Evolutionary conservation across 2,888 invertebrate species (phyloP), one percentile per base, ranked within the genome.

Genomic region (Sarcophaga caerulescens): DNA sequence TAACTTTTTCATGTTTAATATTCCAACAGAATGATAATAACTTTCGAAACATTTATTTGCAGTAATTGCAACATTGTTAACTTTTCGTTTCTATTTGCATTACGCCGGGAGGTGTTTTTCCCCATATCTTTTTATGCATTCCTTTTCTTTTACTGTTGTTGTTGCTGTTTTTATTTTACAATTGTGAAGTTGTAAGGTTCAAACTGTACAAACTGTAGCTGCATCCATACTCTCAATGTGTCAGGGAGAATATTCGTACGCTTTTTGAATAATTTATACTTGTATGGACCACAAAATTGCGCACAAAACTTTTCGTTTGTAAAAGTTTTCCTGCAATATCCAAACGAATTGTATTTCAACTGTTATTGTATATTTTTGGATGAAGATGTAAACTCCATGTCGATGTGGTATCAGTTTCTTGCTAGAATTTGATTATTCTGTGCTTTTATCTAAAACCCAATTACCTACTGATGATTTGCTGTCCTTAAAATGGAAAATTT

Each of bases 21-120:
- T 63, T 71, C 23, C 44, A 79, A 63, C n/a, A 75, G 57, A 17
- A 35, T 76, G 81, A 76, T 73, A 80, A 85, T 69, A 81, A 73
- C 23, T 66, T 73, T 74, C 25, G 47, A 74, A 85, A 68, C 68
- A 73, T 69, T 81, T 85, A 69, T 81, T 78, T 81, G 45, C 77
- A 68, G 77, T 85, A 78, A 85, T 85, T 84, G 84, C 75, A 79
- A 76, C 45, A 80, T 84, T 81, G 81, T 77, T 78, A 70, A 69
- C 77, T 74, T 81, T 74, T 81, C 69, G 14, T 45, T 65, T 73
- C 63, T 80, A 77, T 85, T 85, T 85, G 81, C 70, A 71, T 63
- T 77, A 85, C 68, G 77, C 71, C 74, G 76, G 47, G 63, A 66
- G 23, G 62, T 80, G 73, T 62, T 10, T 74, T 73, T 10, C 75